These are phyloP conservation scores for Dynastes maya DNA, from an alignment of 2,888 invertebrate species.

Conservation along the genomic window DNA sequence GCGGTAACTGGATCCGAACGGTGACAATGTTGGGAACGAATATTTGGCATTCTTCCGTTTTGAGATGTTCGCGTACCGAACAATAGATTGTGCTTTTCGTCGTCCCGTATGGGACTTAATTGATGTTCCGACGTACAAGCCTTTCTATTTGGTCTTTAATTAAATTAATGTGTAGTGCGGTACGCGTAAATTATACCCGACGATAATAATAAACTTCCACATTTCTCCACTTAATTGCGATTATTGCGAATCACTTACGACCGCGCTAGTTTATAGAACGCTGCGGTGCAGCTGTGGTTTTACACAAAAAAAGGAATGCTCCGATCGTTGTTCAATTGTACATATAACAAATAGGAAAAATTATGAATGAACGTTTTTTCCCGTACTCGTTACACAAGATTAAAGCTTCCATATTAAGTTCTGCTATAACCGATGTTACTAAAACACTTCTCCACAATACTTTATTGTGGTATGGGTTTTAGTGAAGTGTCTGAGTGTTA, in stretches of 20 bases:
- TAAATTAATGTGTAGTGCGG: neutral
- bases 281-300: no score
- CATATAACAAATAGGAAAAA: no score
- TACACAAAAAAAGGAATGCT: no score
- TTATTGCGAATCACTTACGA: slow-evolving; percentile 1
- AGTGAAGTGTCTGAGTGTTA: no score
- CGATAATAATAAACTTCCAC: slow-evolving; percentile 32
- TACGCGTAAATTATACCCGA: slow-evolving; percentile 10
- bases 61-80: slow-evolving; percentile 9
- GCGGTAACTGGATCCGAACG: slow-evolving; percentile 28
- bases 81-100: neutral
- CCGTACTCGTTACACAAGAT: no score
- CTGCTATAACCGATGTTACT: no score
- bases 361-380: no score
- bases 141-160: slow-evolving; percentile 36
- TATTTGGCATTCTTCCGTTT: slow-evolving; percentile 32
- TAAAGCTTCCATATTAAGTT: no score
- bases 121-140: slow-evolving; percentile 15
- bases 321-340: no score
- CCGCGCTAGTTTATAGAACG: neutral
- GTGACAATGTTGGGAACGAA: slow-evolving; percentile 28
- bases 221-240: slow-evolving; percentile 12
- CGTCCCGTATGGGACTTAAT: slow-evolving; percentile 29
- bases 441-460: no score
- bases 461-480: no score